A percentile compares a stretch with the other conserved stretches of the same genome.
Evolutionary conservation across 2,113 vertebrate genomes (phyloP).

Genomic region (Numida meleagris): DNA sequence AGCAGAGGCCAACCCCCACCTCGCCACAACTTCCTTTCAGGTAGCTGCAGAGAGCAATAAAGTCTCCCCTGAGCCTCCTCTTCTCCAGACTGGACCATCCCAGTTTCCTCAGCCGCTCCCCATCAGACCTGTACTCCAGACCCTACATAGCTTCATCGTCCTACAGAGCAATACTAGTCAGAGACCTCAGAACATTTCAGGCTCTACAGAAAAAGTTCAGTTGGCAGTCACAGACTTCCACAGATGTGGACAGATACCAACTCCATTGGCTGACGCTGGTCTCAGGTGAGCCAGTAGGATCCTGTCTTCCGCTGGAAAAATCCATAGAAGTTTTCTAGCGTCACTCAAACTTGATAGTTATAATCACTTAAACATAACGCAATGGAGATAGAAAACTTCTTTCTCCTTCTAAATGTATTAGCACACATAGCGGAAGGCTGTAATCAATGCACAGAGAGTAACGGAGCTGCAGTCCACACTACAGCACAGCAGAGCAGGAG

Average conservation of each 20-base stretch:
- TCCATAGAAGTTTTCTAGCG: neutral
- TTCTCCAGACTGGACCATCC: too few species aligned
- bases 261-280: neutral
- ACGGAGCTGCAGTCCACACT: constrained; percentile 26
- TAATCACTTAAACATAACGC: neutral
- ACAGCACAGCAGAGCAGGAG: neutral
- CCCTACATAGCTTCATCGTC: too few species aligned
- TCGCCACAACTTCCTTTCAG: too few species aligned
- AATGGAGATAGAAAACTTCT: neutral
- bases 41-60: too few species aligned
- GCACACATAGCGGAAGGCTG: neutral
- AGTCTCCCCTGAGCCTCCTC: too few species aligned
- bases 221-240: neutral
- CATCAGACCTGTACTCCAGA: too few species aligned
- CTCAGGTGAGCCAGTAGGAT: neutral
- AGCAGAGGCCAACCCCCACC: too few species aligned
- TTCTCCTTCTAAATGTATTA: neutral
- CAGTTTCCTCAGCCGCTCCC: too few species aligned
- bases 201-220: neutral
- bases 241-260: neutral
- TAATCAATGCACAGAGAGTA: neutral
- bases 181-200: neutral
- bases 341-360: neutral
- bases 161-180: neutral
- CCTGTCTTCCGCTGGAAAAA: neutral